A percentile compares a stretch with the other conserved stretches of the same genome.
These are phyloP conservation scores for Ormia ochracea DNA, from an alignment of 2,888 invertebrate genomes.

Conservation along the genomic window DNA sequence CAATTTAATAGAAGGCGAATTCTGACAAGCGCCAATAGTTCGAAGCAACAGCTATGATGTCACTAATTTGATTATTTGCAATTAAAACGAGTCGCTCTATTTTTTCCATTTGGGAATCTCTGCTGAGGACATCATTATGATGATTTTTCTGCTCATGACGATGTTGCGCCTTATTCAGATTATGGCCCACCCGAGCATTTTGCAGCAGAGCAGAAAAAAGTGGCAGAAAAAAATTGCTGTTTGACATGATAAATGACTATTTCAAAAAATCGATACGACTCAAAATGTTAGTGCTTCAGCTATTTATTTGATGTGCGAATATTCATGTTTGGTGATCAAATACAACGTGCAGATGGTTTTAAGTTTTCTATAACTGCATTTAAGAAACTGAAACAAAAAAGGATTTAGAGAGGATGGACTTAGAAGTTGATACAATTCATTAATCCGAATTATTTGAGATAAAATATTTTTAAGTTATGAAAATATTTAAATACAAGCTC, in stretches of 20 bases:
- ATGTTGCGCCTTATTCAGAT: neutral
- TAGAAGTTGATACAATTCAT: too few species aligned
- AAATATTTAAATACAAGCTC: too few species aligned
- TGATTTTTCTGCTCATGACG: conserved; percentile 5
- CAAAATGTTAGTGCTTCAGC: conserved; percentile 9
- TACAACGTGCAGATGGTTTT: neutral
- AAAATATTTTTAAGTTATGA: too few species aligned
- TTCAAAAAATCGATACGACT: conserved; percentile 35
- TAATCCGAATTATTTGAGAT: too few species aligned
- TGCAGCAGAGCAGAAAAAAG: neutral
- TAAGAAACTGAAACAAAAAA: neutral
- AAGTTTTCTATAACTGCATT: neutral
- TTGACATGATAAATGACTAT: conserved; percentile 39
- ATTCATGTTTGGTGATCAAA: neutral
- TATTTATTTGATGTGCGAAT: conserved; percentile 11
- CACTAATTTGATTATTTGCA: too few species aligned
- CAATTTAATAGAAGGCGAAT: too few species aligned
- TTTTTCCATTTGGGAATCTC: neutral
- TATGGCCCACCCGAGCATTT: neutral
- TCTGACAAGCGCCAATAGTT: too few species aligned
- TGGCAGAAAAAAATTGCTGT: conserved; percentile 14
- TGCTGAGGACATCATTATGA: neutral
- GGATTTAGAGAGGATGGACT: too few species aligned
- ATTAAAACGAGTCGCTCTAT: too few species aligned
- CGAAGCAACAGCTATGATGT: too few species aligned